Conservation (phyloP, 2,797 vertebrate species). For the Neosalanx taihuensis region DNA sequence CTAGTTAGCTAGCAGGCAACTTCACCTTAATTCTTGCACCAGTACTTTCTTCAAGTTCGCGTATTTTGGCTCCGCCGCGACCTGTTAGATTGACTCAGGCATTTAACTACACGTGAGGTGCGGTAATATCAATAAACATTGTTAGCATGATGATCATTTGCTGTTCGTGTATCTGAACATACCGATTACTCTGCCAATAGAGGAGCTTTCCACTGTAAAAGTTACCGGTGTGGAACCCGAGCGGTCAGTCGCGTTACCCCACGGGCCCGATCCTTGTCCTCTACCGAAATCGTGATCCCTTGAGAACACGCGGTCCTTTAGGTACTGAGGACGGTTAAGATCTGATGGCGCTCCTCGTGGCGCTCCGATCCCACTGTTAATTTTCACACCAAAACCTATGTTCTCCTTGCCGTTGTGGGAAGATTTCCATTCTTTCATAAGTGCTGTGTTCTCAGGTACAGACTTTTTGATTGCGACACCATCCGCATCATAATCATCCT, state of each 20-base stretch:
- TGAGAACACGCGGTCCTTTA: slow-evolving; percentile 1
- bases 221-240: slow-evolving; percentile 47
- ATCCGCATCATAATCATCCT: slow-evolving; percentile 58
- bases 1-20: neutral
- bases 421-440: neutral
- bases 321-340: neutral
- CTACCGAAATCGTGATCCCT: slow-evolving; percentile 7
- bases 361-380: slow-evolving; percentile 1
- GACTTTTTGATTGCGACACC: slow-evolving; percentile 29
- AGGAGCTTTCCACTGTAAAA: slow-evolving; percentile 66
- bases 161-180: neutral
- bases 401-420: neutral
- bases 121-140: neutral
- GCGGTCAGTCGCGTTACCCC: neutral
- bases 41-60: slow-evolving; percentile 81
- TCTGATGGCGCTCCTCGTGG: neutral
- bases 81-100: slow-evolving; percentile 69
- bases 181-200: slow-evolving; percentile 84
- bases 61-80: slow-evolving; percentile 85
- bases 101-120: neutral
- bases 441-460: neutral
- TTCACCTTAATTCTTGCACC: slow-evolving; percentile 87
- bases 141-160: neutral
- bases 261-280: neutral
- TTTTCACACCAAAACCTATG: slow-evolving; percentile 27